Base-by-base conservation (phyloP, 2,888 invertebrate species). In the Synergus umbraculus region DNA sequence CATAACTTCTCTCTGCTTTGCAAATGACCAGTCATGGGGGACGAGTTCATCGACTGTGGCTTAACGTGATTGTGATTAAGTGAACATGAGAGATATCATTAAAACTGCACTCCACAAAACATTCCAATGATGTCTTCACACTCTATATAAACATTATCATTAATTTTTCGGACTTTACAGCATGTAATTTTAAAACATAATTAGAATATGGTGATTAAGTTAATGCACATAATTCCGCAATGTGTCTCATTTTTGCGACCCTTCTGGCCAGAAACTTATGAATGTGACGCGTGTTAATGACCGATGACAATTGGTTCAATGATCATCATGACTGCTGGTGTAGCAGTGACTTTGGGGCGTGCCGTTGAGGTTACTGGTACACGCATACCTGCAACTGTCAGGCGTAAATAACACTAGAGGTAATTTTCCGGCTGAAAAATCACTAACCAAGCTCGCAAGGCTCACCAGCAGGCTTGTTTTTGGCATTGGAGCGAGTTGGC, bases 361-460 rank as follows among this genome's bases (percentile, higher is more conserved):
- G 49, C 37, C 73, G 15, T 12, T 54, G 73, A 37, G 73, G 73
- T 73, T 73, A 54, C 73, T 73, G 54, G 73, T 73, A 73, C 69
- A 54, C 69, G 46, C 49, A 46, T 37, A 41, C 79, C 73, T 78
- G 78, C 69, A 81, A 78, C 78, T 79, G 80, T 78, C 86, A 84
- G 83, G 83, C 86, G 87, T 86, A 83, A 85, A 87, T 86, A 85
- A 85, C 87, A 83, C 80, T 81, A 73, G 78, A 83, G 85, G 86
- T 86, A 87, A 88, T 88, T 88, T 88, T 88, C 88, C 88, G 84
- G 84, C 85, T 85, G 85, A 88, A 85, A 86, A 88, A 88, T 88
- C 86, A 85, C 87, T 81, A 81, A 81, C 78, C 82, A 83, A 83
- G 82, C 82, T 83, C 82, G 79, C 64, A 78, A 67, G 78, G 83